Conservation (phyloP, 2,113 vertebrate species). For the Labrus mixtus region DNA sequence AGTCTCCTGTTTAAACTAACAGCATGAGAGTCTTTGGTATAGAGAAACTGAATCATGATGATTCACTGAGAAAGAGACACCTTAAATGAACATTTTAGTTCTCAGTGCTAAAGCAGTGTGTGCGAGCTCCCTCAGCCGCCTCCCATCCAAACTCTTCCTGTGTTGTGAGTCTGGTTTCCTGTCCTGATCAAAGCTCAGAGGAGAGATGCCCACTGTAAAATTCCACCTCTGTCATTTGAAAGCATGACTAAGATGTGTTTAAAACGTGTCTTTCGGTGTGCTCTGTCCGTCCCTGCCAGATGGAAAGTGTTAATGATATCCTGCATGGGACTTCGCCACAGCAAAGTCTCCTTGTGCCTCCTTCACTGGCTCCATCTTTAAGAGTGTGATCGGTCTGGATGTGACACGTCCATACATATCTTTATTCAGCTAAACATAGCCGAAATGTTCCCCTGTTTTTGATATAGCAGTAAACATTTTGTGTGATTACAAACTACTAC, state of each 20-base stretch:
- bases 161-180: conserved; percentile 52
- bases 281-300: conserved; percentile 1
- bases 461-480: neutral
- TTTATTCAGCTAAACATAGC: no score
- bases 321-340: conserved; percentile 4
- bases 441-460: neutral
- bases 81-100: conserved; percentile 15
- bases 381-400: neutral
- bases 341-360: neutral
- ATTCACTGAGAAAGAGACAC: neutral
- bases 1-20: neutral
- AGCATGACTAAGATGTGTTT: conserved; percentile 22
- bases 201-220: conserved; percentile 41
- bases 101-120: neutral
- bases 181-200: conserved; percentile 57
- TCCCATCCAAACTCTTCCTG: conserved; percentile 50
- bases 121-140: conserved; percentile 22
- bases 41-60: neutral
- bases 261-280: conserved; percentile 2
- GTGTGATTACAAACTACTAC: neutral
- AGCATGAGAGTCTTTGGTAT: neutral
- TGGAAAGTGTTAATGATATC: conserved; percentile 35
- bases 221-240: conserved; percentile 37
- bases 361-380: conserved; percentile 9
- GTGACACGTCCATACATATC: neutral